Evolutionary conservation across 1,140 invertebrate species (phyloP).

Genomic region (Odontomachus brunneus): DNA sequence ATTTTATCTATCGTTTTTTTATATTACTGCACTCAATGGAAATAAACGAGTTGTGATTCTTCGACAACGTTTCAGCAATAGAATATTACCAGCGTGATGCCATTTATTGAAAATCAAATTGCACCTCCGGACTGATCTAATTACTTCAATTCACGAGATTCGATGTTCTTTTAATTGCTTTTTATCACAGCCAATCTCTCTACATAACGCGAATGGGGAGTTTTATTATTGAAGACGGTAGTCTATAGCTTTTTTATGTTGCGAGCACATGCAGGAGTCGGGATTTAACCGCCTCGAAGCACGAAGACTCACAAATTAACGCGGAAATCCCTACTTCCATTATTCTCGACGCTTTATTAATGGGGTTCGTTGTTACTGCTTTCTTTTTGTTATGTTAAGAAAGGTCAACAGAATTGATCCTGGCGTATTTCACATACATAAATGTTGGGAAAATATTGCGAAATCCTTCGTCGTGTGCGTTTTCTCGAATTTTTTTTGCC

Average conservation of each 20-base stretch:
- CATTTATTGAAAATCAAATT: too few species aligned
- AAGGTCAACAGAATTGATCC: slow-evolving; percentile 12
- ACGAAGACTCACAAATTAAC: slow-evolving; percentile 37
- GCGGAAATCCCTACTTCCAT: slow-evolving; percentile 29
- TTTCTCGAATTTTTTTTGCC: neutral
- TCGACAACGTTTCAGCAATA: too few species aligned
- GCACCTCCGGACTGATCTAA: too few species aligned
- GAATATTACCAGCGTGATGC: too few species aligned
- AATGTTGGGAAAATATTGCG: neutral
- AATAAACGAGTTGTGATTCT: too few species aligned
- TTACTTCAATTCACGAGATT: too few species aligned
- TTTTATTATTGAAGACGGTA: neutral
- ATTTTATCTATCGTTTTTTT: too few species aligned
- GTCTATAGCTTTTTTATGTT: neutral
- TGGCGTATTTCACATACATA: slow-evolving; percentile 32
- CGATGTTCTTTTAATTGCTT: too few species aligned
- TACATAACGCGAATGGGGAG: too few species aligned
- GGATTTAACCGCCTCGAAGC: neutral
- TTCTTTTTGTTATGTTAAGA: neutral
- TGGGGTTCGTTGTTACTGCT: slow-evolving; percentile 2
- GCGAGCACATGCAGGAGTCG: neutral
- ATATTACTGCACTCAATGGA: too few species aligned
- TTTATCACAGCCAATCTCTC: too few species aligned
- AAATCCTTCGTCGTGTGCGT: neutral
- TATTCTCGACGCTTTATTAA: slow-evolving; percentile 55